Evolutionary conservation across 2,888 invertebrate genomes (phyloP).

Genomic region (Rhagium mordax): DNA sequence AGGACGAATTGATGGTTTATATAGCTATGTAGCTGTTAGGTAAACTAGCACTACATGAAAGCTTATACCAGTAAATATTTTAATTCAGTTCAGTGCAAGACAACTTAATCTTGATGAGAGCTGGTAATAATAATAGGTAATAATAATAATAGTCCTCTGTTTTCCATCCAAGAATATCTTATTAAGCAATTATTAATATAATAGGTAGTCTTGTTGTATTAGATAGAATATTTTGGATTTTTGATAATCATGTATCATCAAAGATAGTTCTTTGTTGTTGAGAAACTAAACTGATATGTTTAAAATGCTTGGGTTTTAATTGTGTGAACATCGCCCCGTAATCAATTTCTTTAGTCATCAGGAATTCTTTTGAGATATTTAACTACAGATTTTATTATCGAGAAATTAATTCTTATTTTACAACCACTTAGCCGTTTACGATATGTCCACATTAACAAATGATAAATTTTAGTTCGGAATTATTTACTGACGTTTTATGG

Average conservation of each 20-base stretch:
- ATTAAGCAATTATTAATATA: too few species aligned
- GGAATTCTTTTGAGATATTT: slow-evolving; percentile 20
- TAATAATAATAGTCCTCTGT: too few species aligned
- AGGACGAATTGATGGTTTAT: too few species aligned
- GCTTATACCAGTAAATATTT: too few species aligned
- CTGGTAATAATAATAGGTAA: too few species aligned
- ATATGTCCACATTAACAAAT: slow-evolving; percentile 46
- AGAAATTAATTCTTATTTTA: slow-evolving; percentile 34
- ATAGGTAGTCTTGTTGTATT: too few species aligned
- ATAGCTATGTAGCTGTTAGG: too few species aligned
- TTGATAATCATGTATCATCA: not conserved
- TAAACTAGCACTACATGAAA: too few species aligned
- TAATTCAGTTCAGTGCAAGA: too few species aligned
- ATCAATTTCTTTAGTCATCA: slow-evolving; percentile 17
- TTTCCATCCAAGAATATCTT: too few species aligned
- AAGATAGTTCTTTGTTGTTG: slow-evolving; percentile 12
- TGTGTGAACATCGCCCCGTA: slow-evolving; percentile 19
- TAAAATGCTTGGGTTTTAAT: slow-evolving; percentile 29
- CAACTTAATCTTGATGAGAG: too few species aligned
- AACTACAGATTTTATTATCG: slow-evolving; percentile 32
- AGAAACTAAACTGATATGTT: slow-evolving; percentile 4
- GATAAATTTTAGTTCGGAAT: slow-evolving; percentile 23
- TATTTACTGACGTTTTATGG: slow-evolving; percentile 16
- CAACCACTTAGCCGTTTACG: slow-evolving; percentile 34
- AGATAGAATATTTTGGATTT: not conserved